A percentile compares a stretch with the other conserved stretches of the same genome.
These are phyloP conservation scores for Dioctria rufipes DNA, from an alignment of 2,888 invertebrate species.

Conservation along the genomic window DNA sequence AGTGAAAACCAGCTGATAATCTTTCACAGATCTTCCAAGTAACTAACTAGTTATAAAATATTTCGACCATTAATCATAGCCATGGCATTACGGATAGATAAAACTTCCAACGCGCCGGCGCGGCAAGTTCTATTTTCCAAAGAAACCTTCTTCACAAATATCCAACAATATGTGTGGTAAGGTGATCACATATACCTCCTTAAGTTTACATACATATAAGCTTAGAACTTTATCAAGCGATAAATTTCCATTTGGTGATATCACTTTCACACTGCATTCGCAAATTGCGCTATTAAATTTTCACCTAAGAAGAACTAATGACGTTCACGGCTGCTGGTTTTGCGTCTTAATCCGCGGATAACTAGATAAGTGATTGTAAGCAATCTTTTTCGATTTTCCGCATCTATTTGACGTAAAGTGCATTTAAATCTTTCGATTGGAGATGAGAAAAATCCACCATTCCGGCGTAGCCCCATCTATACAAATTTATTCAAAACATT, in stretches of 20 bases:
- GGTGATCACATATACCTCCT: not conserved
- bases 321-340: constrained; percentile 34
- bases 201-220: not conserved
- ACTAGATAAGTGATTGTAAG: not conserved
- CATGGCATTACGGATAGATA: constrained; percentile 38
- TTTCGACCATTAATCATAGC: not conserved
- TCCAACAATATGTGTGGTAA: constrained; percentile 3
- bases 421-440: constrained; percentile 7
- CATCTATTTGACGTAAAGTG: not conserved
- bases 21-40: constrained; percentile 12
- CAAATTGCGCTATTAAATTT: constrained; percentile 42
- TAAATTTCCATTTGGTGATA: constrained; percentile 46
- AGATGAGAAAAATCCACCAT: not conserved
- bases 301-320: constrained; percentile 10
- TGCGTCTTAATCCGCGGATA: constrained; percentile 36
- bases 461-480: not conserved
- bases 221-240: constrained; percentile 35
- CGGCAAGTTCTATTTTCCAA: not conserved
- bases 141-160: not conserved
- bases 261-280: not conserved
- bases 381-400: constrained; percentile 23
- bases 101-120: not conserved
- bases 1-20: constrained; percentile 21
- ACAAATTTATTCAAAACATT: constrained; percentile 46
- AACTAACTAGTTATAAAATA: not conserved